Evolutionary conservation across 1,140 invertebrate species (phyloP).

Genomic region (Drosophila takahashii): DNA sequence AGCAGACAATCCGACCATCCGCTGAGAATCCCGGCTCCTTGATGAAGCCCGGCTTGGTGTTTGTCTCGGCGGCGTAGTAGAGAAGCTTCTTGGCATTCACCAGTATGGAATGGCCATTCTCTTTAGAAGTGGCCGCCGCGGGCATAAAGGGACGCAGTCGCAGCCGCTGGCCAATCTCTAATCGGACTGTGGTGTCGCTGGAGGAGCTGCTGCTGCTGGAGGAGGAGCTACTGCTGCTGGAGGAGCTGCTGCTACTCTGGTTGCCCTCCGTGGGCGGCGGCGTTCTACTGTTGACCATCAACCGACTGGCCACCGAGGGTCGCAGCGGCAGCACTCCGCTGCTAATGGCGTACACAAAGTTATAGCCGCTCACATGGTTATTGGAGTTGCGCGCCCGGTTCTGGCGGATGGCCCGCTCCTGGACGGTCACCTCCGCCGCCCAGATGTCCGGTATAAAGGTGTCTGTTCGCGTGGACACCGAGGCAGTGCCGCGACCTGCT

Average conservation of each 20-base stretch:
- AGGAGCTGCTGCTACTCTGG: slow-evolving; percentile 28
- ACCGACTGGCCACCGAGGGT: slow-evolving; percentile 18
- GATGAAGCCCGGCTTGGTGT: slow-evolving; percentile 94
- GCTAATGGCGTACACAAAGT: slow-evolving; percentile 83
- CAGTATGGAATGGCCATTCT: slow-evolving; percentile 85
- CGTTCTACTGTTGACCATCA: slow-evolving; percentile 22
- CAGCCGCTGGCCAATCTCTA: slow-evolving; percentile 47
- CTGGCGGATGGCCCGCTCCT: slow-evolving; percentile 73
- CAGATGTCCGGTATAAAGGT: slow-evolving; percentile 82
- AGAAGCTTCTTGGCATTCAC: slow-evolving; percentile 92
- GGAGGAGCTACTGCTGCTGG: slow-evolving; percentile 31
- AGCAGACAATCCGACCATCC: slow-evolving; percentile 95
- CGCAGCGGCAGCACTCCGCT: slow-evolving; percentile 77
- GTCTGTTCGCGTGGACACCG: slow-evolving; percentile 23
- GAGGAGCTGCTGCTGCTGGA: slow-evolving; percentile 27
- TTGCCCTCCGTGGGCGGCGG: slow-evolving; percentile 9
- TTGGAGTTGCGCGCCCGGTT: slow-evolving; percentile 57
- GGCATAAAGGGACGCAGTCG: slow-evolving; percentile 38
- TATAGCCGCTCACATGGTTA: slow-evolving; percentile 70
- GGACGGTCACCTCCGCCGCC: slow-evolving; percentile 83
- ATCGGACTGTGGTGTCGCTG: slow-evolving; percentile 26
- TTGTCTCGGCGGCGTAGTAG: slow-evolving; percentile 94
- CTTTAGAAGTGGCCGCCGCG: slow-evolving; percentile 1
- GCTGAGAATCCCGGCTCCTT: slow-evolving; percentile 95
- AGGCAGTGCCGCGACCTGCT: background rate